A percentile compares a stretch with the other conserved stretches of the same genome.
Conservation (phyloP, 2,888 invertebrate genomes). For the Drosophila rubida region DNA sequence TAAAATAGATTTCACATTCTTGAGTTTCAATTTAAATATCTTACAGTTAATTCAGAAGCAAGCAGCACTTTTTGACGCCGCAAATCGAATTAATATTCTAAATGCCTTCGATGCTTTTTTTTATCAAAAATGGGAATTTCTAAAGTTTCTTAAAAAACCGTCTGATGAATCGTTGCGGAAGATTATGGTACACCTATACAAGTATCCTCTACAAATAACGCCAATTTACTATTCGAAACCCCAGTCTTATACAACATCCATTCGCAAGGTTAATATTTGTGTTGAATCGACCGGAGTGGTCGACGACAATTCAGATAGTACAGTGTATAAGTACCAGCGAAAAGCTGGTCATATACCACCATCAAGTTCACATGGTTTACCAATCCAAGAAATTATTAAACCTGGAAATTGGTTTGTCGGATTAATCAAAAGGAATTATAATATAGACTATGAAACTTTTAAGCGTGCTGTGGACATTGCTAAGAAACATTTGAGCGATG, state of each 20-base stretch:
- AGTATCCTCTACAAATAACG: slow-evolving; percentile 1
- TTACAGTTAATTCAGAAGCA: slow-evolving; percentile 7
- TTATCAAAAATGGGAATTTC: background rate
- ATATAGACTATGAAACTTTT: background rate
- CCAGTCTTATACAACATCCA: no score
- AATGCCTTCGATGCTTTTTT: slow-evolving; percentile 5
- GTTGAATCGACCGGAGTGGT: no score
- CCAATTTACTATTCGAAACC: background rate
- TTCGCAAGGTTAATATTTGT: no score
- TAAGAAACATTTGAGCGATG: background rate
- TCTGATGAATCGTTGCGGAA: background rate
- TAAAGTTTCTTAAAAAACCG: background rate
- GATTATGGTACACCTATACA: background rate
- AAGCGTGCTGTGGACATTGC: background rate
- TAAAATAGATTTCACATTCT: no score
- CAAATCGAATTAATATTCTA: slow-evolving; percentile 1
- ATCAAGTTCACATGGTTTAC: background rate
- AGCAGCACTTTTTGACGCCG: slow-evolving; percentile 3
- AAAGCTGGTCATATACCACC: background rate
- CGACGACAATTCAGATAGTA: background rate
- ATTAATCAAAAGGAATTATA: no score
- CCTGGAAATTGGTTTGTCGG: background rate
- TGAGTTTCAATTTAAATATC: background rate
- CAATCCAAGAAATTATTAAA: background rate
- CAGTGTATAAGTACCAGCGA: background rate